Percentiles rank a stretch among this genome's conserved stretches.
Evolutionary conservation across 2,888 invertebrate genomes (phyloP).

Genomic region (Blastobasis lacticolella): DNA sequence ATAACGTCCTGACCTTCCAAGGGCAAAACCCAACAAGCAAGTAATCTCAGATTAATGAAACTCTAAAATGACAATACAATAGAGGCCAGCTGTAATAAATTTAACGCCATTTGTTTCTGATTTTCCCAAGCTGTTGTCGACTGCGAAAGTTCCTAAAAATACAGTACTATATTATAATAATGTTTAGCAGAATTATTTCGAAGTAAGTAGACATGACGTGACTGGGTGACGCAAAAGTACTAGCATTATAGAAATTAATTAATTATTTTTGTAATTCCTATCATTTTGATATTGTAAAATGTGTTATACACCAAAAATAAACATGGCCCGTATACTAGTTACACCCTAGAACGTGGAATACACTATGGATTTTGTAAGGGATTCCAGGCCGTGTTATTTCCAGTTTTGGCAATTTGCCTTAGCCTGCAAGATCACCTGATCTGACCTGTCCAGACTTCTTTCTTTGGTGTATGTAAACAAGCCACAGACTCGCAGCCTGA

Average conservation of each 20-base stretch:
- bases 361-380: not conserved
- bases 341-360: not conserved
- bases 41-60: too few species aligned
- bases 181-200: too few species aligned
- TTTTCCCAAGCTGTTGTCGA: not conserved
- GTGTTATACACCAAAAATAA: not conserved
- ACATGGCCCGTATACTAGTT: not conserved
- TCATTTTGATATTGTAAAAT: not conserved
- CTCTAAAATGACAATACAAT: conserved; percentile 5
- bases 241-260: not conserved
- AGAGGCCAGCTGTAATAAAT: conserved; percentile 5
- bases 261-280: too few species aligned
- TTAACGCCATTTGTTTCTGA: conserved; percentile 3
- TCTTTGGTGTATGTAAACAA: not conserved
- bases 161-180: too few species aligned
- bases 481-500: not conserved
- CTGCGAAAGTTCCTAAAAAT: too few species aligned
- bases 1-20: too few species aligned
- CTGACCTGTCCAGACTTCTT: not conserved
- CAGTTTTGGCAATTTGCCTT: not conserved
- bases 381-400: not conserved
- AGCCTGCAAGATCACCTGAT: conserved; percentile 1
- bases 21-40: too few species aligned
- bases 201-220: too few species aligned
- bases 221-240: not conserved